Base-by-base conservation (phyloP, 2,797 vertebrate species). In the Moxostoma hubbsi region DNA sequence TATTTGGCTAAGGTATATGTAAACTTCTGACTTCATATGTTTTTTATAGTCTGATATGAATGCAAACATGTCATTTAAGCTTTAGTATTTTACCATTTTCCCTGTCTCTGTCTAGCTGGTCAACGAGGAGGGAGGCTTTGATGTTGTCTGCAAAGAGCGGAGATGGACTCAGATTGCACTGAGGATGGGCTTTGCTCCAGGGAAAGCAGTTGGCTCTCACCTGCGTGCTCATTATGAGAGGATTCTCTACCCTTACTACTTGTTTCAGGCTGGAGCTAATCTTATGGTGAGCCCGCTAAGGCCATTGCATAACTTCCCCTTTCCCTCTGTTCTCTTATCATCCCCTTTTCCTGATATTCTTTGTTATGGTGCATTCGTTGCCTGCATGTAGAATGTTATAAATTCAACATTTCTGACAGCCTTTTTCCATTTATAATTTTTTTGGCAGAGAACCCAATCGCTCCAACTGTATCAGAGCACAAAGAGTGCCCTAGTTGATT, bases 81-180 rank as follows among this genome's bases (percentile, higher is more conserved):
- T 36, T 36, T 58, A 3, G 43, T 46, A 8, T 64, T 4, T 15
- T 12, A 15, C 43, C 43, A 5, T 8, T 64, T 7, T 18, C 6
- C n/a, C 70, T 80, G 36, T 55, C 2, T 53, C 45, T 58, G 2
- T 71, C 59, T 84, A 99, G 98, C 91, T 99, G 90, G 98, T 99
- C 81, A 94, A 94, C 81, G 97, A 99, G 82, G 97, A 99, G 86
- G 97, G 97, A 79, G 96, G 97, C 8, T 99, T 99, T 86, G 96
- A 98, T 78, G 88, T 94, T 0, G 96, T 98, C 69, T 99, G 97
- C 92, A 96, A 94, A 87, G 98, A 99, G 46, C 94, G 98, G 69
- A 96, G 96, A 85, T 99, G 98, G 98, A 98, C 96, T 72, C 97
- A 94, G 92, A 98, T 99, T 83, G 97, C 97, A 1, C 93, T 96